Evolutionary conservation across 1,140 invertebrate genomes (phyloP).

Genomic region (Cherax destructor): DNA sequence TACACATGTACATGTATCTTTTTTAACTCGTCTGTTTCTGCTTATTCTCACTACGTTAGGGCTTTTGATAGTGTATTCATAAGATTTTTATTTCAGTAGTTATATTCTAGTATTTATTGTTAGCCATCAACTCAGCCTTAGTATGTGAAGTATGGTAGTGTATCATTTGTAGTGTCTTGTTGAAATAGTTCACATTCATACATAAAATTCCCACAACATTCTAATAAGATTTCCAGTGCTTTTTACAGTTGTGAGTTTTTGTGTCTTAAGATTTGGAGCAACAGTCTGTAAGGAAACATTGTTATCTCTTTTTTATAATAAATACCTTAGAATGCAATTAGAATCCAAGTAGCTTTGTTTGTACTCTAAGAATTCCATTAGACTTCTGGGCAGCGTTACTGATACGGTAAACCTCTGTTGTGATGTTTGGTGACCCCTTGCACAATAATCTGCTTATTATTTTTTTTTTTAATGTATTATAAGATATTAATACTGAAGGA

Average conservation of each 20-base stretch:
- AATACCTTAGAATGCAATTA: conserved; percentile 29
- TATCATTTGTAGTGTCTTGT: conserved; percentile 14
- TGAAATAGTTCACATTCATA: neutral
- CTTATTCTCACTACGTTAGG: neutral
- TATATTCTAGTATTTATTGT: conserved; percentile 25
- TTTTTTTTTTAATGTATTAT: neutral
- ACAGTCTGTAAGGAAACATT: conserved; percentile 29
- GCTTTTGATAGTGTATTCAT: neutral
- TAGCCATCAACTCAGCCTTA: neutral
- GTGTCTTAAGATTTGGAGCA: conserved; percentile 5
- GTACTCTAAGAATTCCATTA: conserved; percentile 46
- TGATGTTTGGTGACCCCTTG: neutral
- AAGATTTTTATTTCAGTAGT: conserved; percentile 1
- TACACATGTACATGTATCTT: neutral
- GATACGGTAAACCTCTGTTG: neutral
- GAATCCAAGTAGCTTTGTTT: conserved; percentile 18
- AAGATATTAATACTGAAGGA: neutral
- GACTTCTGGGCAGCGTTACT: conserved; percentile 20
- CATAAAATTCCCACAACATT: neutral
- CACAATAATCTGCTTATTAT: neutral
- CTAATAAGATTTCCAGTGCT: conserved; percentile 9
- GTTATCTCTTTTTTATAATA: conserved; percentile 39
- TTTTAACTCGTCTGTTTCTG: conserved; percentile 6
- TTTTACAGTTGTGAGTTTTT: conserved; percentile 31
- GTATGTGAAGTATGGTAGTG: conserved; percentile 28